Conservation (phyloP, 2,797 vertebrate species). For the Rhodeus uyekii region DNA sequence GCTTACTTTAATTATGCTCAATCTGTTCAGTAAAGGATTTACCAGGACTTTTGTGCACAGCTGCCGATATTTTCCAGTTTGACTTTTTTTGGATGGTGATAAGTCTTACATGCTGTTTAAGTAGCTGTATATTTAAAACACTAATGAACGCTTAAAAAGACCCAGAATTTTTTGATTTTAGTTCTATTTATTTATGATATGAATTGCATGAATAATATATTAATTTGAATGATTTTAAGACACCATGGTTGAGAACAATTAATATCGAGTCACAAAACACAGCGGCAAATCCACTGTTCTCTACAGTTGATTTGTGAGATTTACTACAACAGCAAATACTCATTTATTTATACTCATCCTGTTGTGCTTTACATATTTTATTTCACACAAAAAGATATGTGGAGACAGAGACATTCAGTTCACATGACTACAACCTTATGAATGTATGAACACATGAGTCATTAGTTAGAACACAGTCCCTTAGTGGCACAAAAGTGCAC, state of each 20-base stretch:
- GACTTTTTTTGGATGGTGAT: neutral
- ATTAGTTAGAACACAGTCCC: neutral
- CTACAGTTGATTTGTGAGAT: neutral
- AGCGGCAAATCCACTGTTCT: neutral
- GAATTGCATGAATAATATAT: neutral
- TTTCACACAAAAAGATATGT: neutral
- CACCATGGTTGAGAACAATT: neutral
- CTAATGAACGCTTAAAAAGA: neutral
- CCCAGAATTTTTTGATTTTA: neutral
- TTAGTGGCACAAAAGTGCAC: neutral
- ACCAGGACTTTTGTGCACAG: conserved; percentile 79
- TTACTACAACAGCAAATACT: neutral
- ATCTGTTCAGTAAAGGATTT: conserved; percentile 81
- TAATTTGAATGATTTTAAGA: neutral
- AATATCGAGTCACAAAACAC: neutral
- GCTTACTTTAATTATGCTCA: conserved; percentile 83
- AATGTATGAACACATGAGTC: neutral
- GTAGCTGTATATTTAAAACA: neutral
- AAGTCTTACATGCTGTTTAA: neutral
- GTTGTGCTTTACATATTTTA: conserved; percentile 6
- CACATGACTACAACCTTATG: neutral
- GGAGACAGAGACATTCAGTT: conserved; percentile 1
- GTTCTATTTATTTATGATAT: neutral
- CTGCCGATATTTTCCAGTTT: conserved; percentile 58
- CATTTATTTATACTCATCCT: neutral